Evolutionary conservation across 1,140 invertebrate species (phyloP), one percentile per base, ranked within the genome.

Genomic region (Argopecten irradians): DNA sequence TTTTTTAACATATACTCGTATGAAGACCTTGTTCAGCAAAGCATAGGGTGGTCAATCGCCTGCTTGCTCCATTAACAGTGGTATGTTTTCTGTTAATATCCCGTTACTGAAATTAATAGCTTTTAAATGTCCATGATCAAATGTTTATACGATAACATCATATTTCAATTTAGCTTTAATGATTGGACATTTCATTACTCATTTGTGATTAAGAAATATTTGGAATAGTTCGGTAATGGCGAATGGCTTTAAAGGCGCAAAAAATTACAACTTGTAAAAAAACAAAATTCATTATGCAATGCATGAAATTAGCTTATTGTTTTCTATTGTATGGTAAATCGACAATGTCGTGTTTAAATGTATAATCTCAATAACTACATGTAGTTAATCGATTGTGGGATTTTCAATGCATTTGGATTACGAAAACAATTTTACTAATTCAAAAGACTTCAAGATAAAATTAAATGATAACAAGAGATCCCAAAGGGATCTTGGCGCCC

Each of bases 91-190:
- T 28, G 1, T 28, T 71, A 22, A 71, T 16, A 28, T 71, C 55
- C 55, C 55, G 55, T 71, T 71, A 71, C 55, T 71, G n/a, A 71
- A 71, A 71, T 28, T 71, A 71, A 71, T 71, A 71, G 55, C 22
- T 71, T 71, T 71, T 71, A 71, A 71, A 71, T 71, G 55, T 71
- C 22, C 55, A 28, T 46, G 5, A 1, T 28, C 5, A 71, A 71
- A 71, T 28, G 55, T 7, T 3, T 16, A 5, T 71, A 71, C 28
- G 55, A 71, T 71, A 71, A 71, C n/a, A 71, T 71, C 55, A n/a
- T 1, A 28, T 71, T n/a, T 5, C 55, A 28, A n/a, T 71, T 71
- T 28, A 71, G 55, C n/a, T 16, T n/a, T 71, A n/a, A 71, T 71
- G 3, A 71, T 71, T 71, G 22, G 0, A 5, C 55, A 28, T 8